These are phyloP conservation scores for Ellobium chinense DNA, from an alignment of 2,888 invertebrate species.

Conservation along the genomic window DNA sequence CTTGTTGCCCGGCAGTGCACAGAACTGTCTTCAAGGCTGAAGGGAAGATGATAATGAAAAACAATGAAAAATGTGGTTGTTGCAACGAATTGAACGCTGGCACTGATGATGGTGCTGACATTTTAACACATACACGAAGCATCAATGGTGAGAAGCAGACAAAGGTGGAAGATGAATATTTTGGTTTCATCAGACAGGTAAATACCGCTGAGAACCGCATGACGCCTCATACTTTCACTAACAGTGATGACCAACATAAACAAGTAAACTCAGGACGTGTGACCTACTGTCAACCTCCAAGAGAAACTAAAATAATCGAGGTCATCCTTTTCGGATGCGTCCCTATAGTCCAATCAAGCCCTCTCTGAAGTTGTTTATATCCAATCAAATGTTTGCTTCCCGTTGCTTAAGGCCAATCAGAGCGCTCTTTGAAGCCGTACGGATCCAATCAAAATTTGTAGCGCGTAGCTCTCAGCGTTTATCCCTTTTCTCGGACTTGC, in stretches of 20 bases:
- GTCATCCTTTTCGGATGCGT: too few species aligned
- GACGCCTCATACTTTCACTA: too few species aligned
- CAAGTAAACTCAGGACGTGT: too few species aligned
- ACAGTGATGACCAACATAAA: too few species aligned
- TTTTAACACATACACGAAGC: background rate
- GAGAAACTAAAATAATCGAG: too few species aligned
- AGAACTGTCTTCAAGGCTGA: too few species aligned
- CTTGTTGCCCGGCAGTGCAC: too few species aligned
- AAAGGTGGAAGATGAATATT: background rate
- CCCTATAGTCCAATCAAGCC: background rate
- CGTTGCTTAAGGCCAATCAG: background rate
- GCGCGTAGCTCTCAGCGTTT: background rate
- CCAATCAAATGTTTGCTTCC: background rate
- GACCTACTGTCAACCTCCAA: too few species aligned
- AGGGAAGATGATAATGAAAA: too few species aligned
- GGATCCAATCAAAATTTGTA: conserved; percentile 7
- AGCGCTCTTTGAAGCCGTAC: background rate
- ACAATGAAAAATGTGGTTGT: too few species aligned
- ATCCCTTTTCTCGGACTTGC: background rate
- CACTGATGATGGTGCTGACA: conserved; percentile 1
- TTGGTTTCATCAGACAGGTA: conserved; percentile 7
- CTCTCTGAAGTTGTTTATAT: background rate
- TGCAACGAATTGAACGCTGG: background rate
- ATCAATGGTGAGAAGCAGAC: background rate
- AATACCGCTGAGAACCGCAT: background rate